phyloP scores from a whole-genome alignment of 2,113 vertebrate species.

The Crotalus viridis region DNA sequence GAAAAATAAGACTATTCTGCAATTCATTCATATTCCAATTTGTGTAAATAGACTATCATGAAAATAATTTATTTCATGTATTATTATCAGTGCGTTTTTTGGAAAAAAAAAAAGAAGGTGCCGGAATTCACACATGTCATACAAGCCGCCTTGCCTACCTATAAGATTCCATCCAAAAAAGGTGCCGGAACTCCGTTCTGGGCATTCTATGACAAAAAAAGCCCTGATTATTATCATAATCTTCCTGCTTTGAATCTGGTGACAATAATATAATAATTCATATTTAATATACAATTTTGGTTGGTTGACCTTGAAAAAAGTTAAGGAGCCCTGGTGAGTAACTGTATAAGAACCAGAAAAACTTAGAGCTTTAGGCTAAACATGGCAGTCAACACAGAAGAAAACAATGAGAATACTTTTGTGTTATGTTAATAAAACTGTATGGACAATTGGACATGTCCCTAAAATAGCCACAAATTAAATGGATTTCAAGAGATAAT shows the following conservation, averaged over 20 bases:
- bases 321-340: neutral
- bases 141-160: too few relatives aligned
- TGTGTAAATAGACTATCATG: neutral
- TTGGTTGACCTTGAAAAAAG: neutral
- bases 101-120: too few relatives aligned
- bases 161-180: too few relatives aligned
- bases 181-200: too few relatives aligned
- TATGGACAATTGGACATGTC: neutral
- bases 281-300: slow-evolving; percentile 2
- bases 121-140: too few relatives aligned
- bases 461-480: neutral
- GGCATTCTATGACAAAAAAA: too few relatives aligned
- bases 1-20: slow-evolving; percentile 31
- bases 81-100: neutral
- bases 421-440: neutral
- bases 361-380: neutral
- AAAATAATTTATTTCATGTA: slow-evolving; percentile 16
- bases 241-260: neutral
- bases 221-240: neutral
- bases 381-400: neutral
- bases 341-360: neutral
- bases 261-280: neutral
- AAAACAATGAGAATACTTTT: neutral
- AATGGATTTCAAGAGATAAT: neutral
- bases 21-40: slow-evolving; percentile 2